phyloP scores from a whole-genome alignment of 2,888 invertebrate species.

The Phoenoteleia sp. region DNA sequence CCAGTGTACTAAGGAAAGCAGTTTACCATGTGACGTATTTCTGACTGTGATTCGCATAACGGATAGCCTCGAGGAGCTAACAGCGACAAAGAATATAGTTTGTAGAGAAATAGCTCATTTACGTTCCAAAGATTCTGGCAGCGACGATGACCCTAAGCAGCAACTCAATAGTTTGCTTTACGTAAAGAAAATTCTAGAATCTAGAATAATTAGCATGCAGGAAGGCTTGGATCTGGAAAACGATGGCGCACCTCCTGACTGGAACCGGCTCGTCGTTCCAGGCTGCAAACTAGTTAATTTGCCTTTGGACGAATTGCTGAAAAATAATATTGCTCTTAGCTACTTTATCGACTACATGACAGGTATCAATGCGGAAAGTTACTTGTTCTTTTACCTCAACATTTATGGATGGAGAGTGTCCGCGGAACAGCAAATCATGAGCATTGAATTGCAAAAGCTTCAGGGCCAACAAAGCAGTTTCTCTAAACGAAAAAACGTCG shows the following conservation, averaged over 20 bases:
- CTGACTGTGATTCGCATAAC: constrained; percentile 93
- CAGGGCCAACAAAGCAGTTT: constrained; percentile 81
- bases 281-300: constrained; percentile 88
- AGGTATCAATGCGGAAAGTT: constrained; percentile 90
- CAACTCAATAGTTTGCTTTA: constrained; percentile 95
- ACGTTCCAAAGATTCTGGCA: constrained; percentile 95
- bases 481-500: constrained; percentile 80
- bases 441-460: constrained; percentile 87
- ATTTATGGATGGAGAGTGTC: constrained; percentile 90
- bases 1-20: constrained; percentile 93
- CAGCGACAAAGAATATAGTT: constrained; percentile 93
- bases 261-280: constrained; percentile 86
- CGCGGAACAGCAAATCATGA: constrained; percentile 90
- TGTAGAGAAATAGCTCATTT: constrained; percentile 93
- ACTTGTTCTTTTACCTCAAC: constrained; percentile 93
- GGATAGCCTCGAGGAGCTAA: constrained; percentile 93
- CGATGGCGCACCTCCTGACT: constrained; percentile 85
- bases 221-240: constrained; percentile 87
- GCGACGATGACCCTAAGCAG: constrained; percentile 95
- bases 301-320: constrained; percentile 91
- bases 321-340: constrained; percentile 92
- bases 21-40: constrained; percentile 94
- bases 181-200: constrained; percentile 92
- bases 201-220: constrained; percentile 87
- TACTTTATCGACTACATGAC: constrained; percentile 93